Evolutionary conservation across 2,797 vertebrate species (phyloP).

Genomic region (Typhlichthys subterraneus): DNA sequence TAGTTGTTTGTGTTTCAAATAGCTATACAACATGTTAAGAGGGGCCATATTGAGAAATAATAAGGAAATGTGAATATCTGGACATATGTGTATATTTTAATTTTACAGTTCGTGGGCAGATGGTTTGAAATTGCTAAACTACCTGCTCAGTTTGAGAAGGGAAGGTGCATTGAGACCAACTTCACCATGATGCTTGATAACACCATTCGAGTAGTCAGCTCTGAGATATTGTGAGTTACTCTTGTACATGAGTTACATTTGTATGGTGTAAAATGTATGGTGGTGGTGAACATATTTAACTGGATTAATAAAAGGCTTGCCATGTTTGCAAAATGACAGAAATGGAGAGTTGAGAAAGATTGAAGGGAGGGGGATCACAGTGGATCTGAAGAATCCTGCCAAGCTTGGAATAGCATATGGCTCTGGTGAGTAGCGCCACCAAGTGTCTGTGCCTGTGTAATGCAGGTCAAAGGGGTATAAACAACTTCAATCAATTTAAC

Average conservation of each 20-base stretch:
- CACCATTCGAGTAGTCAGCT: constrained; percentile 85
- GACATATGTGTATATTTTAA: constrained; percentile 2
- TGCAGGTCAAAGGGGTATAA: no score
- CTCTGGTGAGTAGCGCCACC: constrained; percentile 76
- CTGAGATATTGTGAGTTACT: constrained; percentile 85
- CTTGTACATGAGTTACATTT: not conserved
- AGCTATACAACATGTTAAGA: no score
- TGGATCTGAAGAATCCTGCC: constrained; percentile 83
- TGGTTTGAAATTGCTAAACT: constrained; percentile 95
- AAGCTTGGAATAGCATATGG: constrained; percentile 87
- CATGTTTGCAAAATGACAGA: constrained; percentile 62
- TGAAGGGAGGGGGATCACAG: constrained; percentile 80
- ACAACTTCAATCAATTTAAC: no score
- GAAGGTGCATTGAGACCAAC: constrained; percentile 88
- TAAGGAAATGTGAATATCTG: no score
- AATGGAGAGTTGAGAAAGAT: constrained; percentile 80
- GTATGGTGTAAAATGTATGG: no score
- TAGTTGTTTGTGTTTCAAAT: no score
- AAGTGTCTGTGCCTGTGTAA: constrained; percentile 3
- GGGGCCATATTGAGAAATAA: no score
- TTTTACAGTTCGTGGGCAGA: constrained; percentile 86
- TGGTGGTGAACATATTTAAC: not conserved
- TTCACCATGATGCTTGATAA: constrained; percentile 81
- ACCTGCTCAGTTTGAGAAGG: constrained; percentile 86
- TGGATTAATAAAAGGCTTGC: constrained; percentile 27